These are phyloP conservation scores for Myotis vivesi DNA, from an alignment of 2,797 vertebrate genomes.

Conservation along the genomic window DNA sequence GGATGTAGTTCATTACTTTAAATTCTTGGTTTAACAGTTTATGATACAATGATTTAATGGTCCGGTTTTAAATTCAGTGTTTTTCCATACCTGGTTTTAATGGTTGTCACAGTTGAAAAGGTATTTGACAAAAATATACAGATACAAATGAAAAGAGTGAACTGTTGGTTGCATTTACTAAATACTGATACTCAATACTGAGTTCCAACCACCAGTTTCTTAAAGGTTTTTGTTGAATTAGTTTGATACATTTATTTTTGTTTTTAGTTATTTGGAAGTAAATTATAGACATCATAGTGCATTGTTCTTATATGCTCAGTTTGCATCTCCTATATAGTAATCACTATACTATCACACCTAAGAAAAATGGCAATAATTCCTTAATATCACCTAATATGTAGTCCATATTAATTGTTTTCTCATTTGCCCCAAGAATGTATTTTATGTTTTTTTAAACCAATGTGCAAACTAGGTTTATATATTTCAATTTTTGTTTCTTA, in stretches of 20 bases:
- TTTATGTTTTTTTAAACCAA: neutral
- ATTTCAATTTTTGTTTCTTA: neutral
- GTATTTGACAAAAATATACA: neutral
- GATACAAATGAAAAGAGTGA: neutral
- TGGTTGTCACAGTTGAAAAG: neutral
- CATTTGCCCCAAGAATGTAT: neutral
- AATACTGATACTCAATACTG: neutral
- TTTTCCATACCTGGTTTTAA: slow-evolving; percentile 11
- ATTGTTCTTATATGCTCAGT: neutral
- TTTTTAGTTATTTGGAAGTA: slow-evolving; percentile 40
- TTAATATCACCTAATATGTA: neutral
- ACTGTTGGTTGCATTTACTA: neutral
- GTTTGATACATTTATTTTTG: neutral
- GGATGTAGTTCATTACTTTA: slow-evolving; percentile 3
- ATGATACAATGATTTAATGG: neutral
- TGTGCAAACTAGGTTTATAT: neutral
- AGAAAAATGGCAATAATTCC: neutral
- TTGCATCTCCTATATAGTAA: neutral
- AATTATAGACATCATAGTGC: neutral
- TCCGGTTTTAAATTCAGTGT: neutral
- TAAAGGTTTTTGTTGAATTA: neutral
- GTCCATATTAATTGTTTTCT: neutral
- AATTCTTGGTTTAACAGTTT: slow-evolving; percentile 33
- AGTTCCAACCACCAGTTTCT: neutral
- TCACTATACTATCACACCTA: neutral